These are phyloP conservation scores for Nixonia krombeini DNA, from an alignment of 1,140 invertebrate genomes.

Conservation along the genomic window DNA sequence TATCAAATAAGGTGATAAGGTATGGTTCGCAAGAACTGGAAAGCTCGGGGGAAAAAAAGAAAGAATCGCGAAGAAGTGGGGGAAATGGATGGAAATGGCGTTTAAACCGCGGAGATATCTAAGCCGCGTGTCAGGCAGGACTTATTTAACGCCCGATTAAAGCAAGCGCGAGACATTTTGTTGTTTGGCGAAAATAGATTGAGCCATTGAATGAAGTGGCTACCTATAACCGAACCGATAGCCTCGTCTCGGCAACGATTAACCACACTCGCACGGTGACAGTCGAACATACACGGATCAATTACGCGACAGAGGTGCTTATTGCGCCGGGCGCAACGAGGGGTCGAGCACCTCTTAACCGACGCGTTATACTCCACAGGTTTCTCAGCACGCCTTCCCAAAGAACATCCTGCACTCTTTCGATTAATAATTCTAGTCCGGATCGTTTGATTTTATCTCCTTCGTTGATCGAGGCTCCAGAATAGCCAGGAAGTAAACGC, in stretches of 20 bases:
- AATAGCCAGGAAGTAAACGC: no score
- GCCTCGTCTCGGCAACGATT: neutral
- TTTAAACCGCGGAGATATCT: conserved; percentile 16
- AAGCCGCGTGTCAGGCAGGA: conserved; percentile 17
- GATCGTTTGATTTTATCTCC: no score
- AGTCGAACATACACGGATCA: conserved; percentile 30
- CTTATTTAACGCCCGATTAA: conserved; percentile 46
- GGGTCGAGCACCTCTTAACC: neutral
- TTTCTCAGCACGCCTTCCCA: no score
- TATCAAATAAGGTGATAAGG: no score
- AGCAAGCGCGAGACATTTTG: conserved; percentile 17
- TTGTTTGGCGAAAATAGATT: conserved; percentile 36
- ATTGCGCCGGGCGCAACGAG: conserved; percentile 8
- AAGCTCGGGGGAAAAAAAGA: no score
- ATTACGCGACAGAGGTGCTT: conserved; percentile 22
- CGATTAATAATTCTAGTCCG: no score
- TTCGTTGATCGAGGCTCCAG: no score
- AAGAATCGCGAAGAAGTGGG: conserved; percentile 9
- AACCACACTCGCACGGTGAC: conserved; percentile 9
- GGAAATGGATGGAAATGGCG: conserved; percentile 14
- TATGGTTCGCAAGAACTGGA: no score
- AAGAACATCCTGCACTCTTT: no score
- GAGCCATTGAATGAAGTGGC: conserved; percentile 35
- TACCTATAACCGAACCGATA: conserved; percentile 35
- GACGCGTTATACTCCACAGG: no score